A percentile compares a stretch with the other conserved stretches of the same genome.
These are phyloP conservation scores for Crotalus helleri DNA, from an alignment of 2,113 vertebrate species.

Conservation along the genomic window DNA sequence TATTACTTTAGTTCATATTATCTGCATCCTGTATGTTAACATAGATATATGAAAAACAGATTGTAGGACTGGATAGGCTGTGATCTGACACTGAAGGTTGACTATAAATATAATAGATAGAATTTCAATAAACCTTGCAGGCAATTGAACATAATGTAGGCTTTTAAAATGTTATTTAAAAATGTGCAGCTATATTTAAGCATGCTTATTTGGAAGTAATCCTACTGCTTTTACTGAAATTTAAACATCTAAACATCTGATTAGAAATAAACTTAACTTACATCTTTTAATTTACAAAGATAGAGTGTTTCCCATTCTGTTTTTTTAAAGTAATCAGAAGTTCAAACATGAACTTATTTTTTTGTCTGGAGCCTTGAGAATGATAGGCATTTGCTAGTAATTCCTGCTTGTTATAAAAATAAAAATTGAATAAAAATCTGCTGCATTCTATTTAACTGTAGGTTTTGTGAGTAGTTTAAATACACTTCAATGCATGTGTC, in stretches of 20 bases:
- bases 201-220: neutral
- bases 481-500: neutral
- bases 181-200: neutral
- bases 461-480: neutral
- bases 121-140: neutral
- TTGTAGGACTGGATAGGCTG: neutral
- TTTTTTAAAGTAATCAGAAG: neutral
- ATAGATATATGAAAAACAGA: neutral
- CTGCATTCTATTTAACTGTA: neutral
- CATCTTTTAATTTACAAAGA: neutral
- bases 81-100: neutral
- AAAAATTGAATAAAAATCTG: neutral
- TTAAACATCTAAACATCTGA: neutral
- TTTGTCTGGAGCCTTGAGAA: neutral
- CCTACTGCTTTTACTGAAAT: neutral
- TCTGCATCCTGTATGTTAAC: no score
- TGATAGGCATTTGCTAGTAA: neutral
- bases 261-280: neutral
- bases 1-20: neutral
- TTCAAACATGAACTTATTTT: neutral
- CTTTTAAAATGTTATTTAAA: neutral
- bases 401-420: neutral
- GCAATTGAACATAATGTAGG: neutral
- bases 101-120: neutral
- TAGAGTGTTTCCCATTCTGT: neutral